These are phyloP conservation scores for Dasyurus viverrinus DNA, from an alignment of 2,113 vertebrate genomes.

Conservation along the genomic window DNA sequence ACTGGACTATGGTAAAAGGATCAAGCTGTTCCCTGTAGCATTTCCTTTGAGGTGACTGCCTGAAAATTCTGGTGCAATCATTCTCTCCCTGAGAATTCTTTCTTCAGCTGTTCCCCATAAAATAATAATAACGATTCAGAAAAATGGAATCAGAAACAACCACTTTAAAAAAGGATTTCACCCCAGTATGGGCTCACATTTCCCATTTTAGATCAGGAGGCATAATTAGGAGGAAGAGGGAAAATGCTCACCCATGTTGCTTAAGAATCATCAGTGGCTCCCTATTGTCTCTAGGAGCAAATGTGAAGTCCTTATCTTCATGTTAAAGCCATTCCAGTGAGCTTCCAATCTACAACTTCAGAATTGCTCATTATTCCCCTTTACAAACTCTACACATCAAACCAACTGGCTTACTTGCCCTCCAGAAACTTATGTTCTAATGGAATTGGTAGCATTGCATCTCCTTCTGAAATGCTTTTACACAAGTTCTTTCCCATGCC, in stretches of 20 bases:
- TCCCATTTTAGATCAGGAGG: neutral
- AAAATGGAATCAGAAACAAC: neutral
- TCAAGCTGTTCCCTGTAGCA: neutral
- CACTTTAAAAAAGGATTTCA: neutral
- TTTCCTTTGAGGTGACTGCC: constrained; percentile 1
- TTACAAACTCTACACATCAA: neutral
- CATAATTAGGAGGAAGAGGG: neutral
- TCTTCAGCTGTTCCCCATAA: neutral
- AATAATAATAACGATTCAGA: neutral
- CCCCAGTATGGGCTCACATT: neutral
- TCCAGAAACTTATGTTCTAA: neutral
- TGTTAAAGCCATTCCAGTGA: neutral
- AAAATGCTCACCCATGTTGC: neutral
- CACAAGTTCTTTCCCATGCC: neutral
- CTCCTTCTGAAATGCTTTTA: neutral
- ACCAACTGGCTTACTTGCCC: neutral
- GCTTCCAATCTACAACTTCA: neutral
- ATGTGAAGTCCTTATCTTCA: neutral
- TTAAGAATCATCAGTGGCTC: neutral
- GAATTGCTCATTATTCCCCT: neutral
- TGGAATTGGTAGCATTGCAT: neutral
- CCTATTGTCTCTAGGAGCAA: neutral
- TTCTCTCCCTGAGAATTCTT: neutral
- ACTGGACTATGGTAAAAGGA: neutral
- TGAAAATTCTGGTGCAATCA: neutral